Conservation (phyloP, 2,888 invertebrate genomes). For the Agrotis segetum region DNA sequence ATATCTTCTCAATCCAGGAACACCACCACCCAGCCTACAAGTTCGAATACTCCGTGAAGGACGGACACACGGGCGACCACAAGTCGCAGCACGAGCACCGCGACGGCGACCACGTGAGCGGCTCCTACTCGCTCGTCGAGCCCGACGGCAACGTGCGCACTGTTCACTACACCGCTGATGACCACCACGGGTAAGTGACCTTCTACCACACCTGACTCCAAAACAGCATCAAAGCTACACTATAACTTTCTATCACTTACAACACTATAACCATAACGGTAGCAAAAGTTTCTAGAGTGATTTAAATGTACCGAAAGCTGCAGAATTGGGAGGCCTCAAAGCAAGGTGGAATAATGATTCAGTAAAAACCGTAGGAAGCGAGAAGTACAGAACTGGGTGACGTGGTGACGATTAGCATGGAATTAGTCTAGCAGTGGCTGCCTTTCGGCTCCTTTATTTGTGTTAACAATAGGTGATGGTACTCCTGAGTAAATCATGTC, state of each 20-base stretch:
- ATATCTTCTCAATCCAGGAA: slow-evolving; percentile 17
- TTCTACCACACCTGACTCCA: background rate
- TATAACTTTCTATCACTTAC: background rate
- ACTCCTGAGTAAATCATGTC: too few relatives aligned
- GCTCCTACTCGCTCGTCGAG: slow-evolving; percentile 91
- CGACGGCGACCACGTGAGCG: slow-evolving; percentile 91
- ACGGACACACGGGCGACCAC: slow-evolving; percentile 91
- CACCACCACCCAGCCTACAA: slow-evolving; percentile 88
- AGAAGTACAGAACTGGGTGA: background rate
- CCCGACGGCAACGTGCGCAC: slow-evolving; percentile 91
- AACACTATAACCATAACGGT: background rate
- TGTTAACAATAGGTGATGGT: too few relatives aligned
- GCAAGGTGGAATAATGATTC: background rate
- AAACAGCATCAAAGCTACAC: background rate
- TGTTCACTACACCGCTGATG: slow-evolving; percentile 90
- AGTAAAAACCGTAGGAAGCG: background rate
- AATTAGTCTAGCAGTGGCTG: background rate
- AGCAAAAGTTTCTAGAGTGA: background rate
- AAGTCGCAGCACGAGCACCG: slow-evolving; percentile 90
- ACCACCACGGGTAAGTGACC: slow-evolving; percentile 84
- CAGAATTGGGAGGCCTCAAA: background rate
- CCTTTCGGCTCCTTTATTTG: too few relatives aligned
- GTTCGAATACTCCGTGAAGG: slow-evolving; percentile 90
- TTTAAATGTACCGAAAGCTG: background rate
- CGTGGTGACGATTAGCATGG: background rate